Evolutionary conservation across 2,113 vertebrate species (phyloP), one percentile per base, ranked within the genome.

Genomic region (Fregata magnificens): DNA sequence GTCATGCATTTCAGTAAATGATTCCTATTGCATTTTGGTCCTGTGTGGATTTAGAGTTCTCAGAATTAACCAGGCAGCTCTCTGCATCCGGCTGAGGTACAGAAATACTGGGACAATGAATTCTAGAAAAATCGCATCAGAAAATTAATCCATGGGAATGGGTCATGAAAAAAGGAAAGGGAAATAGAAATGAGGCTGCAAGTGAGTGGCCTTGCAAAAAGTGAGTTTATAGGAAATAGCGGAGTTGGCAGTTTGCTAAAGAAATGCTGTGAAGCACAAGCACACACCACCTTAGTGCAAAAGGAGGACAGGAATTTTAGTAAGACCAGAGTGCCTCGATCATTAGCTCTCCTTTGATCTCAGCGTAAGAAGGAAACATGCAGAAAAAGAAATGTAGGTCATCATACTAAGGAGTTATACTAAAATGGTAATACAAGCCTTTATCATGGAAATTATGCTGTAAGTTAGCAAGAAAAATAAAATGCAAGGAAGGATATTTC

Each of bases 361-460:
- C 87, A 53, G 70, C 4, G 1, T 76, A 93, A 95, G 84, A 61
- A 96, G 49, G 49, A 82, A 95, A 82, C 62, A 82, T 38, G 78
- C 81, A 93, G 89, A 93, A 96, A 90, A 93, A 38, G 82, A 82
- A 96, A 96, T 97, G 78, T 96, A 96, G 96, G 96, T 93, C 96
- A 97, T 94, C 90, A 22, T 70, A 42, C 34, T 71, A 56, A 91
- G 73, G 40, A 72, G 50, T 94, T 82, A 22, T n/a, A 65, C 58
- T 85, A 21, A 91, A 87, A 87, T 82, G 74, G 38, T 58, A 91
- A 87, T 71, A 45, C 79, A 76, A 87, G 87, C 52, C 50, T 69
- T 91, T 80, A 49, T 87, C 3, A 0, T 77, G 58, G 44, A 95
- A 93, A 85, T 91, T 58, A 66, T 66, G 31, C 28, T 58, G 40